Evolutionary conservation across 2,888 invertebrate species (phyloP).

Genomic region (Alviniconcha strummeri): DNA sequence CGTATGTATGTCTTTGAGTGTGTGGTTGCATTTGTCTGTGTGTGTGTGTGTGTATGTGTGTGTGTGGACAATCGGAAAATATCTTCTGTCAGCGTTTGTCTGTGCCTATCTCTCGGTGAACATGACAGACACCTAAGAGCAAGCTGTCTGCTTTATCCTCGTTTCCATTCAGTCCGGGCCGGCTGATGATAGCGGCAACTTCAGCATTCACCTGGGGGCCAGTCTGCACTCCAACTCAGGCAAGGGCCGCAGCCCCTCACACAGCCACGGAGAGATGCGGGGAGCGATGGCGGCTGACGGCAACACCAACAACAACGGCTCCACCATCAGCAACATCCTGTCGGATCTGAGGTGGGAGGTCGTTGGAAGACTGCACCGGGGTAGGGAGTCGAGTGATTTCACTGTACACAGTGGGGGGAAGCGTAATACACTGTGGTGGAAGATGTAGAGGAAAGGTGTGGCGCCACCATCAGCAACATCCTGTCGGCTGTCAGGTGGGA

Average conservation of each 20-base stretch:
- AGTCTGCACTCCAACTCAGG: slow-evolving; percentile 12
- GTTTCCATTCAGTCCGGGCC: not conserved
- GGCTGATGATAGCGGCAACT: slow-evolving; percentile 40
- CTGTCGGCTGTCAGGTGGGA: too few species aligned
- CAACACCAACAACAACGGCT: slow-evolving; percentile 43
- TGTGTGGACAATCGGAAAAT: not conserved
- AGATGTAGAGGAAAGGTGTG: too few species aligned
- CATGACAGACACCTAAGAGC: not conserved
- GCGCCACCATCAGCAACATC: too few species aligned
- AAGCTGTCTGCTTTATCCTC: not conserved
- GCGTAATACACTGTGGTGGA: too few species aligned
- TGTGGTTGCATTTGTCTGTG: not conserved
- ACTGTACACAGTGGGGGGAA: too few species aligned
- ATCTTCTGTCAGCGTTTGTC: not conserved
- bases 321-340: slow-evolving; percentile 29
- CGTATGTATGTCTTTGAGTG: too few species aligned
- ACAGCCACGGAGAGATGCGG: not conserved
- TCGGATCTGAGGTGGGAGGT: slow-evolving; percentile 36
- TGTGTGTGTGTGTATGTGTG: not conserved
- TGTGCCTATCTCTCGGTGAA: too few species aligned
- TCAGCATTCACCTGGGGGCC: slow-evolving; percentile 29
- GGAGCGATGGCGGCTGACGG: slow-evolving; percentile 1
- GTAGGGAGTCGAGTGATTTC: too few species aligned
- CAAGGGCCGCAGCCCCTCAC: not conserved
- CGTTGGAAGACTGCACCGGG: too few species aligned